A percentile compares a stretch with the other conserved stretches of the same genome.
Conservation (phyloP, 2,113 vertebrate genomes). For the Oenanthe oenanthe region DNA sequence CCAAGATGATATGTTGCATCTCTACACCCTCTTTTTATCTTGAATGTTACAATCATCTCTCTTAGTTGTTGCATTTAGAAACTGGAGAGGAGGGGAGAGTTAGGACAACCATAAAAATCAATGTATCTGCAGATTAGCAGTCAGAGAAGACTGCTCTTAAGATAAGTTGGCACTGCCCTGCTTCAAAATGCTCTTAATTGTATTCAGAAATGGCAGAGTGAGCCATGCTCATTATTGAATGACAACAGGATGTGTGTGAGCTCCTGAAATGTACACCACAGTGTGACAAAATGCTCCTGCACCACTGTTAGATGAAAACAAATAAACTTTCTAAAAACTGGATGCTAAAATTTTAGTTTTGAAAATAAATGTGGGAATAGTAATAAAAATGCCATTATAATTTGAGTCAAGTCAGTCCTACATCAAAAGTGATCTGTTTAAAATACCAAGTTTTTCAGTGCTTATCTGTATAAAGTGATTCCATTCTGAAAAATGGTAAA, state of each 20-base stretch:
- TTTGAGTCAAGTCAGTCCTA: background rate
- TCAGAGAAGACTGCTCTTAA: background rate
- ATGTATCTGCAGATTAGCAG: background rate
- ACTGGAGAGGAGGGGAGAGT: accelerated
- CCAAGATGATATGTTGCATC: background rate
- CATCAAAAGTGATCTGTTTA: background rate
- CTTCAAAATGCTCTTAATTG: slow-evolving; percentile 15
- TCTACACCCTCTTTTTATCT: background rate
- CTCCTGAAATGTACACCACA: background rate
- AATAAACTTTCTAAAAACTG: background rate
- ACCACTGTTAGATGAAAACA: background rate
- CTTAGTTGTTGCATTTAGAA: background rate
- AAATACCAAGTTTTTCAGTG: background rate
- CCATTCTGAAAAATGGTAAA: background rate
- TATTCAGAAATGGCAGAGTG: background rate
- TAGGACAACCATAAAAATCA: background rate
- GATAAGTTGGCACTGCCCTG: background rate
- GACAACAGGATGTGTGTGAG: background rate
- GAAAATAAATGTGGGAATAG: background rate
- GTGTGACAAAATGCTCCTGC: background rate
- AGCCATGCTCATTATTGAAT: background rate
- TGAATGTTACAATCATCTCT: background rate
- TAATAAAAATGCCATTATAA: background rate
- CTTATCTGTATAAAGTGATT: background rate
- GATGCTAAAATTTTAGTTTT: background rate